phyloP scores from a whole-genome alignment of 2,888 invertebrate genomes.

The Ceramica pisi region DNA sequence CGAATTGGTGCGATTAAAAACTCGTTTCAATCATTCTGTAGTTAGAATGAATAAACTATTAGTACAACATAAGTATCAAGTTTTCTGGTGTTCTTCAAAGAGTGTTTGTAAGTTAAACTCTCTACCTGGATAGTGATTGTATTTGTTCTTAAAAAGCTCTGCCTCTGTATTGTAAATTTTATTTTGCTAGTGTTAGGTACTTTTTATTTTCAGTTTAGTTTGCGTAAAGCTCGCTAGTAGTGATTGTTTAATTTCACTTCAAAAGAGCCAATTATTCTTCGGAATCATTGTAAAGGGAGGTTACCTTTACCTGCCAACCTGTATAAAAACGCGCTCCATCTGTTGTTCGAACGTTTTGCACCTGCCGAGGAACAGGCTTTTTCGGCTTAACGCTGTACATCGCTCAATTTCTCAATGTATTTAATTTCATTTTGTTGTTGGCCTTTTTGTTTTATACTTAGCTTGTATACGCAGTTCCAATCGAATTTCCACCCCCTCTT shows the following conservation, averaged over 20 bases:
- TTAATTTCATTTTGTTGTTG: slow-evolving; percentile 13
- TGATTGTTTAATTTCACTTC: slow-evolving; percentile 12
- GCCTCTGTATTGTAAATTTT: too few species aligned
- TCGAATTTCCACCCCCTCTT: slow-evolving; percentile 66
- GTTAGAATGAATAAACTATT: neutral
- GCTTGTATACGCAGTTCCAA: slow-evolving; percentile 53
- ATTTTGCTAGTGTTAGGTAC: too few species aligned
- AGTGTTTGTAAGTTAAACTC: neutral
- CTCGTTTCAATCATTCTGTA: slow-evolving; percentile 7
- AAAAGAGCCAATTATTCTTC: slow-evolving; percentile 37
- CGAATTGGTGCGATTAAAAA: slow-evolving; percentile 45
- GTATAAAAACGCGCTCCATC: slow-evolving; percentile 72
- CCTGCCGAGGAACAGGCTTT: slow-evolving; percentile 75
- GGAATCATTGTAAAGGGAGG: slow-evolving; percentile 51
- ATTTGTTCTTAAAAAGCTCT: too few species aligned
- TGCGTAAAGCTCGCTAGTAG: neutral
- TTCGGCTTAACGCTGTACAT: slow-evolving; percentile 44
- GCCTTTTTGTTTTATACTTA: slow-evolving; percentile 18
- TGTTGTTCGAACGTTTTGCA: slow-evolving; percentile 78
- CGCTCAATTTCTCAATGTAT: slow-evolving; percentile 24
- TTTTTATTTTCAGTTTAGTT: too few species aligned
- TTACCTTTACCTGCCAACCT: slow-evolving; percentile 71
- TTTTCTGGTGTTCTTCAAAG: neutral
- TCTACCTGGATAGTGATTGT: neutral
- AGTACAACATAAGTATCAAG: neutral